Evolutionary conservation across 1,140 invertebrate genomes (phyloP).

Genomic region (Chrysopa pallens): DNA sequence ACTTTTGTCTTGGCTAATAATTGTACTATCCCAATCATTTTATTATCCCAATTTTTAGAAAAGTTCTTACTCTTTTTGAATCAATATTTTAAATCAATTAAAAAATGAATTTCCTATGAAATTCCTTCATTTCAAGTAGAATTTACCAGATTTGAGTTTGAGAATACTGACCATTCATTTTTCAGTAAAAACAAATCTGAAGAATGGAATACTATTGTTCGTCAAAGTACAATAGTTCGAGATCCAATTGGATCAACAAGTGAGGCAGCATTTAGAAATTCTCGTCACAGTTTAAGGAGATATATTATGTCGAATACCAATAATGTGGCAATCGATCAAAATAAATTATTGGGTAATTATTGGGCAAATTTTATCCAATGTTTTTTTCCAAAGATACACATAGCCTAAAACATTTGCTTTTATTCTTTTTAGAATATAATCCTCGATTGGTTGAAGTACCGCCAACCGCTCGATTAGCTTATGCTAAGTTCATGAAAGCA

Average conservation of each 20-base stretch:
- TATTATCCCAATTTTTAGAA: no score
- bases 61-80: no score
- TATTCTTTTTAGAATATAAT: slow-evolving; percentile 45
- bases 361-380: neutral
- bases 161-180: neutral
- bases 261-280: slow-evolving; percentile 34
- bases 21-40: no score
- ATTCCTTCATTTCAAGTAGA: no score
- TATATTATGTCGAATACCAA: slow-evolving; percentile 36
- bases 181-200: slow-evolving; percentile 12
- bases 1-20: no score
- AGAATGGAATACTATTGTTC: slow-evolving; percentile 70
- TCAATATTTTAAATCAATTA: no score
- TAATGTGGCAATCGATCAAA: slow-evolving; percentile 41
- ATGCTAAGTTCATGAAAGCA: slow-evolving; percentile 68
- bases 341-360: slow-evolving; percentile 39
- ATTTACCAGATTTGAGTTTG: no score
- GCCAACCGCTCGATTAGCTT: slow-evolving; percentile 56
- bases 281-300: slow-evolving; percentile 46
- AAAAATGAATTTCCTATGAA: no score
- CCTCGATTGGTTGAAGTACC: slow-evolving; percentile 55
- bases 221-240: slow-evolving; percentile 40
- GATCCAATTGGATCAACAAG: slow-evolving; percentile 63
- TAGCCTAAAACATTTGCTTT: no score
- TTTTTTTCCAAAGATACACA: no score